A percentile compares a stretch with the other conserved stretches of the same genome.
phyloP scores from a whole-genome alignment of 2,113 vertebrate species.

The Nesoenas mayeri region DNA sequence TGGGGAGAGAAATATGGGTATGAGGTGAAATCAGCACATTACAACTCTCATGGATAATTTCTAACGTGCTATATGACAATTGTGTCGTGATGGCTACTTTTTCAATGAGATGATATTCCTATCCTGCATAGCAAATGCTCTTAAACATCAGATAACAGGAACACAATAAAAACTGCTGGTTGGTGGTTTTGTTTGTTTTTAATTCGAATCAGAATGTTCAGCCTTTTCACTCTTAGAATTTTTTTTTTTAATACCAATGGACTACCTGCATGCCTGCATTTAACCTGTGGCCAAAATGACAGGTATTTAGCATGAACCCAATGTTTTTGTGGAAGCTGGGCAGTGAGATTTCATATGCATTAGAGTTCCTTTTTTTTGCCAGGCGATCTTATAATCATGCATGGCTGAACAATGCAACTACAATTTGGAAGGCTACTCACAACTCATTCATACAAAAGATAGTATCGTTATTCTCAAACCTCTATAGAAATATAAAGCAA shows the following conservation, averaged over 20 bases:
- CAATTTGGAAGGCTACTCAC: not conserved
- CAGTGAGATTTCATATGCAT: not conserved
- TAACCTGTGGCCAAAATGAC: not conserved
- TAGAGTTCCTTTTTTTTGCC: not conserved
- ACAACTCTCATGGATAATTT: not conserved
- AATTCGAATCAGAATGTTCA: not conserved
- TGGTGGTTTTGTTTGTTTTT: not conserved
- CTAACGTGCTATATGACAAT: not conserved
- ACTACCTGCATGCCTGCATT: not conserved
- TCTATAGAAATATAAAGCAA: not conserved
- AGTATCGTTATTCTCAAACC: not conserved
- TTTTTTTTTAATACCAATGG: not conserved
- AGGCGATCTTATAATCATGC: not conserved
- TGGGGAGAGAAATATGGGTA: not conserved
- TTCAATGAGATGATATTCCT: not conserved
- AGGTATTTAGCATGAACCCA: not conserved
- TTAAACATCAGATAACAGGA: not conserved
- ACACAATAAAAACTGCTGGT: not conserved
- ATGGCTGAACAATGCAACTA: not conserved
- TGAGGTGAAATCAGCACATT: not conserved
- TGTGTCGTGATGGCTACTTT: rapidly evolving
- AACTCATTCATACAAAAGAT: not conserved
- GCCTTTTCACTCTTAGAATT: not conserved
- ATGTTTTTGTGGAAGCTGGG: not conserved
- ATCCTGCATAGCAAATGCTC: not conserved